Percentiles rank a stretch among this genome's conserved stretches.
These are phyloP conservation scores for Meteorus cinctellus DNA, from an alignment of 2,888 invertebrate species.

Conservation along the genomic window DNA sequence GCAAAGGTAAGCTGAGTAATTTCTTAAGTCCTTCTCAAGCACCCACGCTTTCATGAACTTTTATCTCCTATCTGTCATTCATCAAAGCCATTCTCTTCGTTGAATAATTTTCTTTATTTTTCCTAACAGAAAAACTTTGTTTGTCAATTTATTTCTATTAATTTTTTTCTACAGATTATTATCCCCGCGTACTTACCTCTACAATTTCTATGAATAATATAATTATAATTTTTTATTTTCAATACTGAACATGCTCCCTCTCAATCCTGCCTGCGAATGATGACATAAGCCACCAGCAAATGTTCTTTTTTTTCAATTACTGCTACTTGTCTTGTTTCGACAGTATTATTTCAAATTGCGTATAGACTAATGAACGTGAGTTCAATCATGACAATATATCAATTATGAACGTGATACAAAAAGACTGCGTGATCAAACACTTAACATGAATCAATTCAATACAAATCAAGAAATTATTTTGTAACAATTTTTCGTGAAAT, in stretches of 20 bases:
- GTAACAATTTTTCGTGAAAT: background rate
- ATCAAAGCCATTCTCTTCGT: constrained; percentile 4
- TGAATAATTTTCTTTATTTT: no score
- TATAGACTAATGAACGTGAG: background rate
- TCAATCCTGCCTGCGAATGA: constrained; percentile 49
- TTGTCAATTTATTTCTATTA: constrained; percentile 41
- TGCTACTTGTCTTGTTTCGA: constrained; percentile 51
- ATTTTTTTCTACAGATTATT: constrained; percentile 34
- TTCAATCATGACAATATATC: background rate
- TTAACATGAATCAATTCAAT: background rate
- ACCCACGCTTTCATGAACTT: constrained; percentile 24
- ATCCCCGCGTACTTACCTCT: no score
- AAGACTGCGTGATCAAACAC: background rate
- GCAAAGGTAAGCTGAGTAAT: constrained; percentile 26
- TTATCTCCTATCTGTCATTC: background rate
- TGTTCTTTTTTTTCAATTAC: constrained; percentile 46
- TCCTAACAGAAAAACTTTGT: background rate
- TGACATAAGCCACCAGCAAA: constrained; percentile 51
- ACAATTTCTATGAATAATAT: no score
- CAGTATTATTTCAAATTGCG: constrained; percentile 17
- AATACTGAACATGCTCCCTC: constrained; percentile 36
- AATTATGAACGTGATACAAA: background rate
- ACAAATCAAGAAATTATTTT: background rate
- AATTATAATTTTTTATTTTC: constrained; percentile 11
- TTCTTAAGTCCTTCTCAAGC: constrained; percentile 8